Conservation (phyloP, 2,113 vertebrate genomes). For the Mandrillus leucophaeus region DNA sequence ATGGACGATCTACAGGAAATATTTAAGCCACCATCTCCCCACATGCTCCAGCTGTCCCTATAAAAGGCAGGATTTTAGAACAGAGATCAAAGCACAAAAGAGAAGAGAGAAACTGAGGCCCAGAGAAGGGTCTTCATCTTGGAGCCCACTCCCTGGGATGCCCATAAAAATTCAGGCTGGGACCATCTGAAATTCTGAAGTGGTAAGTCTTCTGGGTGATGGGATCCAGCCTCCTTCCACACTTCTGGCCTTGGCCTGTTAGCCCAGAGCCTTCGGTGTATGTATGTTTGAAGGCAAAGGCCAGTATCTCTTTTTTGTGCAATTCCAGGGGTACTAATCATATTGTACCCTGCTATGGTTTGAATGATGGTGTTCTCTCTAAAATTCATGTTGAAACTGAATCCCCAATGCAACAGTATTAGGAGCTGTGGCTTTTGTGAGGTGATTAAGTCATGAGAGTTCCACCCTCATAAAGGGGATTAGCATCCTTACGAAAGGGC, state of each 20-base stretch:
- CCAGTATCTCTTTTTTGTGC: background rate
- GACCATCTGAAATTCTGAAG: background rate
- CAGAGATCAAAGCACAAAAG: background rate
- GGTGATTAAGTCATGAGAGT: background rate
- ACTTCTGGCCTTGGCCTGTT: background rate
- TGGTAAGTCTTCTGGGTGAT: background rate
- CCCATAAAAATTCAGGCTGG: background rate
- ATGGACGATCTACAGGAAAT: background rate
- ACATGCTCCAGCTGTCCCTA: background rate
- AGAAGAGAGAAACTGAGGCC: background rate
- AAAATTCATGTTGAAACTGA: background rate
- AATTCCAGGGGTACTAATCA: background rate
- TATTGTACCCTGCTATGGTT: background rate
- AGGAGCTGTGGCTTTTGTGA: background rate
- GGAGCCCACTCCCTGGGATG: background rate
- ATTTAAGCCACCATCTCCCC: background rate
- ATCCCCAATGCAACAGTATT: background rate
- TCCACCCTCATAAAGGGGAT: background rate
- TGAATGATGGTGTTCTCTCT: background rate
- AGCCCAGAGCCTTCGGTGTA: background rate
- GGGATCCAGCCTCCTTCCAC: background rate
- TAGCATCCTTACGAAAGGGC: background rate
- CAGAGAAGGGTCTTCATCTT: background rate
- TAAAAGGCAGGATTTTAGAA: background rate
- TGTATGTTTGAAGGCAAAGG: background rate